These are phyloP conservation scores for Drosophila gunungcola DNA, from an alignment of 1,140 invertebrate genomes.

Conservation along the genomic window DNA sequence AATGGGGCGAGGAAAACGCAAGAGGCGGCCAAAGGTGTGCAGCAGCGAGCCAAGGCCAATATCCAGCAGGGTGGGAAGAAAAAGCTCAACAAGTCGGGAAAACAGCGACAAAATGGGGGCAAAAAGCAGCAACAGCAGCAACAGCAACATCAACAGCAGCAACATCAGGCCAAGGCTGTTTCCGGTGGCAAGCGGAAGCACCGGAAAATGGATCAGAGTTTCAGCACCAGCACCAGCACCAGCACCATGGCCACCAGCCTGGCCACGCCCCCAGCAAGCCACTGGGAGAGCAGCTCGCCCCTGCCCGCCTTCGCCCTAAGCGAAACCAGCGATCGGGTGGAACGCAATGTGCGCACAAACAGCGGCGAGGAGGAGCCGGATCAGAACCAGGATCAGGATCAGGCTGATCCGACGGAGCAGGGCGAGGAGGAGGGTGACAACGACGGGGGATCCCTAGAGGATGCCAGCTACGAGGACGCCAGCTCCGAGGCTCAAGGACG, in stretches of 20 bases:
- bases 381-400: conserved; percentile 37
- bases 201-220: conserved; percentile 21
- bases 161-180: conserved; percentile 38
- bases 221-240: conserved; percentile 34
- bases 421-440: conserved; percentile 32
- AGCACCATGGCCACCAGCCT: conserved; percentile 64
- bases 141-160: conserved; percentile 1
- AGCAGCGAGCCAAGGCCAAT: conserved; percentile 30
- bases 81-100: conserved; percentile 41
- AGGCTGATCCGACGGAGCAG: conserved; percentile 22
- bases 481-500: conserved; percentile 50
- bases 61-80: conserved; percentile 37
- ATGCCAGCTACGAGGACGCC: conserved; percentile 64
- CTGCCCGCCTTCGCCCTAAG: conserved; percentile 62
- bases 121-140: conserved; percentile 39
- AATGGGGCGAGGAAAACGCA: conserved; percentile 12
- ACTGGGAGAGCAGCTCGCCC: conserved; percentile 68
- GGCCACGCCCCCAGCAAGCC: conserved; percentile 40
- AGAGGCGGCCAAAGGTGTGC: conserved; percentile 24
- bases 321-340: conserved; percentile 77
- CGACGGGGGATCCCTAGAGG: conserved; percentile 52
- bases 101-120: conserved; percentile 38
- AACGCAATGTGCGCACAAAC: conserved; percentile 63
- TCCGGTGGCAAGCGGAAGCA: conserved; percentile 37
- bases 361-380: conserved; percentile 44